Base-by-base conservation (phyloP, 2,797 vertebrate species). In the Chromobotia macracanthus region DNA sequence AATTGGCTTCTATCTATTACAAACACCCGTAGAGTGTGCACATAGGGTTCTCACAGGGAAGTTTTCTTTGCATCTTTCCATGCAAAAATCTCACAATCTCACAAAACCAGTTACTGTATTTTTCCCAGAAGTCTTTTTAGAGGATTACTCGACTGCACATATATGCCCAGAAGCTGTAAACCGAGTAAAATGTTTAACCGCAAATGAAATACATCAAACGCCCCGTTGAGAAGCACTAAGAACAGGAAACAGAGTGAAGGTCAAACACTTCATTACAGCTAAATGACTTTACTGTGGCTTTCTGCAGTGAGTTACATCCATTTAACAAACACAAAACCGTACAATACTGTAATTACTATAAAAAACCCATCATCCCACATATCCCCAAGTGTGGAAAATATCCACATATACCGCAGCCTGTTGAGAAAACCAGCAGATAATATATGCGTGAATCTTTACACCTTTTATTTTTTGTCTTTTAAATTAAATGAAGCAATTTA, bases 111-210 rank as follows among this genome's bases (percentile, higher is more conserved):
- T 28, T 28, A 28, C 28, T 28, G 28, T 75, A 53, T 65, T 65
- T 15, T 65, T 15, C 28, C 5, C 61, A 75, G 73, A 65, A 2
- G 73, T 13, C 1, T 38, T 23, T 75, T 75, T 48, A 51, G n/a
- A 23, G 48, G 25, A 75, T 13, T 13, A 48, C 73, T 65, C n/a
- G n/a, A 46, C 50, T 18, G 73, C 61, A 66, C 51, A 65, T 19
- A 58, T 31, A 67, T 2, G 15, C 35, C 61, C 68, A 80, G 56
- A 50, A 74, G 35, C 83, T 79, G 76, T 84, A 79, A 81, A 84
- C 53, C 51, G 38, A 41, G 74, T 31, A 67, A 83, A 72, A 83
- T 81, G 79, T 80, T 75, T 65, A 61, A 50, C 70, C 7, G 35
- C 44, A 68, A 79, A 65, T 70, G 75, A 79, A 71, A 70, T 64